phyloP scores from a whole-genome alignment of 1,140 invertebrate genomes.

The Campodea augens region DNA sequence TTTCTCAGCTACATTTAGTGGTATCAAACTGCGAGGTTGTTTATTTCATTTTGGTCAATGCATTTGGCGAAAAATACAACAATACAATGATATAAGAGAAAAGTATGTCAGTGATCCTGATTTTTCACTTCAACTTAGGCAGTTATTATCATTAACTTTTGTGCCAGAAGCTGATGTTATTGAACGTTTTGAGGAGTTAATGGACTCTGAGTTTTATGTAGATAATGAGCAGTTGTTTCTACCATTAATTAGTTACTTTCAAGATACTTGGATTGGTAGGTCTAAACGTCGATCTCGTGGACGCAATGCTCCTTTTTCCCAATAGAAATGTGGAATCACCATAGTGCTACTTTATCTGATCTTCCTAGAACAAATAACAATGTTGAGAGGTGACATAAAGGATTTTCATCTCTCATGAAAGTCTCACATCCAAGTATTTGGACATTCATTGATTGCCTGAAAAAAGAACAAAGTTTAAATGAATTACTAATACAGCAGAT shows the following conservation, averaged over 20 bases:
- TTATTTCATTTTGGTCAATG: constrained; percentile 5
- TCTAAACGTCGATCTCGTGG: background rate
- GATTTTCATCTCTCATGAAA: too few species aligned
- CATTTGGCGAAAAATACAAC: constrained; percentile 5
- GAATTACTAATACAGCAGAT: too few species aligned
- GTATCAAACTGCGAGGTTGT: too few species aligned
- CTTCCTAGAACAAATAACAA: background rate
- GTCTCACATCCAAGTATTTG: too few species aligned
- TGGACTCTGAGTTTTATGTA: background rate
- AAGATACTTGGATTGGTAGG: background rate
- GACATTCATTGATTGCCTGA: too few species aligned
- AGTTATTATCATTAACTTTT: constrained; percentile 1
- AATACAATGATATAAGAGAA: background rate
- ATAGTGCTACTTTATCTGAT: background rate
- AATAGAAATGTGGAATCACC: background rate
- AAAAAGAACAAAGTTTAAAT: too few species aligned
- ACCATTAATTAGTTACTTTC: too few species aligned
- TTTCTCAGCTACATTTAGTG: too few species aligned
- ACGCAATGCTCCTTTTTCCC: background rate
- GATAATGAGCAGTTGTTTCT: background rate
- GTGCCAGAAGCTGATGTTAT: constrained; percentile 2
- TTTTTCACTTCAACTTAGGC: too few species aligned
- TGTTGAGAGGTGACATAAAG: background rate
- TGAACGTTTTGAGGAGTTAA: background rate
- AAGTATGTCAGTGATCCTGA: background rate